A percentile compares a stretch with the other conserved stretches of the same genome.
Conservation (phyloP, 2,797 vertebrate genomes). For the Lagocephalus sceleratus region DNA sequence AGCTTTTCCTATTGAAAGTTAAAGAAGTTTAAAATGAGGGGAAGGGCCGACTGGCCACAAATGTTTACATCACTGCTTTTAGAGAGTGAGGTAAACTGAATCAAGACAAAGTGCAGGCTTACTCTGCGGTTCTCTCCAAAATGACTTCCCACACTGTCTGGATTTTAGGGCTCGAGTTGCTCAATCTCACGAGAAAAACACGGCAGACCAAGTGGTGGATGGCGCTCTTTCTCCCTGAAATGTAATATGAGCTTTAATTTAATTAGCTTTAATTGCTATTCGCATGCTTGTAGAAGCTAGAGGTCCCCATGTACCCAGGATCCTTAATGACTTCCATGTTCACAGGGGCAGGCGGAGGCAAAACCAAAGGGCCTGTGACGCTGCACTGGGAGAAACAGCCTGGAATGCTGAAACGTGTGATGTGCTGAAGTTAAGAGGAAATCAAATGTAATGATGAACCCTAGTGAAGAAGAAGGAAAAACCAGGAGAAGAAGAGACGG, state of each 20-base stretch:
- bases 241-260: conserved; percentile 48
- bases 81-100: conserved; percentile 8
- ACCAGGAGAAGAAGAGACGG: too few species aligned
- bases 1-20: too few species aligned
- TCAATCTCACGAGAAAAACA: conserved; percentile 46
- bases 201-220: conserved; percentile 22
- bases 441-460: background rate
- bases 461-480: too few species aligned
- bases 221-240: conserved; percentile 36
- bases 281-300: conserved; percentile 31
- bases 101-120: conserved; percentile 15
- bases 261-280: conserved; percentile 60
- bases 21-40: background rate
- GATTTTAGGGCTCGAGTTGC: conserved; percentile 25
- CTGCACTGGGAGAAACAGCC: too few species aligned
- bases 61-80: conserved; percentile 22
- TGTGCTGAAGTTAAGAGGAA: too few species aligned
- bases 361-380: conserved; percentile 8
- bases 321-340: conserved; percentile 61
- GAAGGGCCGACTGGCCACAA: conserved; percentile 2
- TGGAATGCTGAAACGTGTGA: too few species aligned
- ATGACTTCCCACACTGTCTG: conserved; percentile 26
- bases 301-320: conserved; percentile 50
- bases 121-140: conserved; percentile 36
- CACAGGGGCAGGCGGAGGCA: conserved; percentile 26